Conservation (phyloP, 2,113 vertebrate species). For the Pterocles gutturalis region DNA sequence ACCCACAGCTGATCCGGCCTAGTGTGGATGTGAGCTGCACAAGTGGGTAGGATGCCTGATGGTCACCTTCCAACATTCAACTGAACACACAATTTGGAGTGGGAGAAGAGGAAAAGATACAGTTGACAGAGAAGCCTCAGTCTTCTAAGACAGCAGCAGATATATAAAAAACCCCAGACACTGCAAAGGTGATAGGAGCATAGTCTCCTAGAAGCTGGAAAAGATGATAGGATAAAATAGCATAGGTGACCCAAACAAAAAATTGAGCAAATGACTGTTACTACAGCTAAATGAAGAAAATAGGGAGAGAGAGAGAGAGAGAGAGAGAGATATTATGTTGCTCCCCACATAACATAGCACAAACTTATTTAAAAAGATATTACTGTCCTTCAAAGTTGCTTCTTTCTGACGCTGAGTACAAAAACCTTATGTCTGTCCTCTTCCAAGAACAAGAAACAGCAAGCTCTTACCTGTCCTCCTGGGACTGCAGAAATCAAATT, state of each 20-base stretch:
- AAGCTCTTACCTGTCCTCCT: not conserved
- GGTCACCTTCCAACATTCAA: not conserved
- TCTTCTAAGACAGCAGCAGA: not conserved
- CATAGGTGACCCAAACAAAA: not conserved
- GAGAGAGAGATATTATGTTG: not conserved
- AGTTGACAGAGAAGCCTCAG: not conserved
- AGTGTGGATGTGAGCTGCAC: not conserved
- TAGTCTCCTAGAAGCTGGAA: not conserved
- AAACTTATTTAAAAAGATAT: not conserved
- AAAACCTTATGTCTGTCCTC: not conserved
- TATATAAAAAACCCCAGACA: rapidly evolving
- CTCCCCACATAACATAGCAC: rapidly evolving
- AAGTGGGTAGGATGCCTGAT: not conserved
- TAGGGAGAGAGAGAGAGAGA: not conserved
- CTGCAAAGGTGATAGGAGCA: not conserved
- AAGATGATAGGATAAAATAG: not conserved
- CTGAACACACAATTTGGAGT: not conserved
- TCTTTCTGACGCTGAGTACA: not conserved
- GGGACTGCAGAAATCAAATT: not conserved
- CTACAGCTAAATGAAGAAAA: not conserved
- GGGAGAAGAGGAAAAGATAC: not conserved
- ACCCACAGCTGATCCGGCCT: not conserved
- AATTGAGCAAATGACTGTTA: not conserved
- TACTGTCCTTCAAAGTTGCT: not conserved
- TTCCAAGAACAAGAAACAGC: not conserved